phyloP scores from a whole-genome alignment of 2,113 vertebrate species.

The Uropsilus gracilis region DNA sequence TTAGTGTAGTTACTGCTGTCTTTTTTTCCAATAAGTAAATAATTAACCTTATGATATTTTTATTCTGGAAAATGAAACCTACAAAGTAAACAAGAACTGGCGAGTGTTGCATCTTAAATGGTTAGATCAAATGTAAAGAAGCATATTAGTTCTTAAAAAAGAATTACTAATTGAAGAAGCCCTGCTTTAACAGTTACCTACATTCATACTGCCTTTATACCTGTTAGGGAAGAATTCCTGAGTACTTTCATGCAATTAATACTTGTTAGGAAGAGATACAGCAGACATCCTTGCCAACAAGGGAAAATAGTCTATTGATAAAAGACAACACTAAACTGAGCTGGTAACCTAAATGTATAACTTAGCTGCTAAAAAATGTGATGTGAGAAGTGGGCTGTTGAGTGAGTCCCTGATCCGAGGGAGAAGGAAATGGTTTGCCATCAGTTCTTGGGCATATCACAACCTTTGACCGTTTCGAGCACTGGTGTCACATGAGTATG shows the following conservation, averaged over 20 bases:
- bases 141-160: background rate
- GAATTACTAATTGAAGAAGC: background rate
- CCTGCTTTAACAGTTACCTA: background rate
- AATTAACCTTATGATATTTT: background rate
- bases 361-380: background rate
- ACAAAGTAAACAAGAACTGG: background rate
- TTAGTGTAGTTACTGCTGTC: background rate
- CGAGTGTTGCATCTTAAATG: background rate
- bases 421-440: background rate
- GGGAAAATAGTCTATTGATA: conserved; percentile 7
- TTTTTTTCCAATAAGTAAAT: conserved; percentile 26
- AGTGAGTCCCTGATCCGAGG: background rate
- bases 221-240: background rate
- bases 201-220: background rate
- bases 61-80: conserved; percentile 37
- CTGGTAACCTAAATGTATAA: background rate
- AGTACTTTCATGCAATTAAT: background rate
- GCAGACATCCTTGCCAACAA: background rate
- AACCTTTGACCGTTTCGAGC: background rate
- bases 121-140: background rate
- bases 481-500: background rate
- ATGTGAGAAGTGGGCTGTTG: background rate
- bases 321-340: background rate
- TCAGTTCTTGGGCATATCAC: background rate
- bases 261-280: background rate